phyloP scores from a whole-genome alignment of 2,888 invertebrate species.

The Stenchaetothrips biformis region DNA sequence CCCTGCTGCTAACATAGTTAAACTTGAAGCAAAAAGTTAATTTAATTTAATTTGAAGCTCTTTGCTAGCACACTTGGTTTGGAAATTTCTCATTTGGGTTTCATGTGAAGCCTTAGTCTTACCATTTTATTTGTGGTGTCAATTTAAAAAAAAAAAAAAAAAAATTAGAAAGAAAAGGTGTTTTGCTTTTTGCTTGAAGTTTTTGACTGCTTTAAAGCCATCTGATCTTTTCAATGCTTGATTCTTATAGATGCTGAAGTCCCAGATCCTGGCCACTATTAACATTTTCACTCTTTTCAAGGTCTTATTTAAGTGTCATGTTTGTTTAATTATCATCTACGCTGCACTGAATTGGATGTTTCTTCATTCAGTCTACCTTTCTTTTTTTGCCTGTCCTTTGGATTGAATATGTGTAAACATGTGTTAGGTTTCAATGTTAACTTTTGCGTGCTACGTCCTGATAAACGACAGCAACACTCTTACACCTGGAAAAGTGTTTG shows the following conservation, averaged over 20 bases:
- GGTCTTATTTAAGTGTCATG: not conserved
- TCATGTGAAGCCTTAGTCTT: too few relatives aligned
- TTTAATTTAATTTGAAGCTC: not conserved
- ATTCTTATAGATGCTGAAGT: too few relatives aligned
- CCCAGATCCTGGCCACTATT: not conserved
- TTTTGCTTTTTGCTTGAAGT: not conserved
- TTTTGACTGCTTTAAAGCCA: not conserved
- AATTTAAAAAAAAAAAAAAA: too few relatives aligned
- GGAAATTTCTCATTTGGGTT: too few relatives aligned
- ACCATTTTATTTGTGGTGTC: not conserved
- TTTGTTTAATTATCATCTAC: not conserved
- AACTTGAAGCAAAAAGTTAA: too few relatives aligned
- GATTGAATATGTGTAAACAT: not conserved
- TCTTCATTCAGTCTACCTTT: too few relatives aligned
- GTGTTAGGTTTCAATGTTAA: not conserved
- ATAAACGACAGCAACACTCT: not conserved
- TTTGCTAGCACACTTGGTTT: not conserved
- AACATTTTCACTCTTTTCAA: not conserved
- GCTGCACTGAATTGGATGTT: not conserved
- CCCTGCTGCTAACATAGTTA: too few relatives aligned
- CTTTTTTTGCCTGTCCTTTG: not conserved
- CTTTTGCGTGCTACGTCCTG: conserved; percentile 16
- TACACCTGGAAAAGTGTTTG: not conserved
- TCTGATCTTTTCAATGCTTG: too few relatives aligned
- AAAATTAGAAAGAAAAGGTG: too few relatives aligned